phyloP scores from a whole-genome alignment of 2,113 vertebrate species.

The Hippocampus comes region DNA sequence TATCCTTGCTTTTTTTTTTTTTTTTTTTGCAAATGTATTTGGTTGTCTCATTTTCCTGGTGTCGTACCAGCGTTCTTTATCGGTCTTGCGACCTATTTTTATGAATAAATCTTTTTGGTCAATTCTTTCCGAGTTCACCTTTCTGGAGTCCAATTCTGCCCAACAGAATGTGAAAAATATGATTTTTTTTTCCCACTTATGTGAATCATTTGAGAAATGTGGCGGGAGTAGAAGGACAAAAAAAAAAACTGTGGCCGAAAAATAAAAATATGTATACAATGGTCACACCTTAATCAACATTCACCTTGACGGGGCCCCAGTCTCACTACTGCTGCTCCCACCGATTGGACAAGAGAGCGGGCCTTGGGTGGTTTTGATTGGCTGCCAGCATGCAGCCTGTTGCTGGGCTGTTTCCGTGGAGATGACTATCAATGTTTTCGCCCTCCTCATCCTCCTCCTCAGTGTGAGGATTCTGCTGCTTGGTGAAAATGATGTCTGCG shows the following conservation, averaged over 20 bases:
- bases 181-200: too few relatives aligned
- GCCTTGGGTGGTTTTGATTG: not conserved
- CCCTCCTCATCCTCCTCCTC: not conserved
- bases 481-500: not conserved
- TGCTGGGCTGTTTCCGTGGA: slow-evolving; percentile 9
- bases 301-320: not conserved
- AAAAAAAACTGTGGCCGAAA: not conserved
- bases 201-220: too few relatives aligned
- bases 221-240: too few relatives aligned
- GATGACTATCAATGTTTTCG: not conserved
- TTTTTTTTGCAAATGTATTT: too few relatives aligned
- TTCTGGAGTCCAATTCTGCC: too few relatives aligned
- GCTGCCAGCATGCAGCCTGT: slow-evolving; percentile 6
- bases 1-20: too few relatives aligned
- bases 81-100: too few relatives aligned
- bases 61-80: too few relatives aligned
- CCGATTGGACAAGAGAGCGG: not conserved
- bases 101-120: too few relatives aligned
- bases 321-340: not conserved
- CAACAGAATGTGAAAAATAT: too few relatives aligned
- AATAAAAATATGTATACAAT: not conserved
- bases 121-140: too few relatives aligned
- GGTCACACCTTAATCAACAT: not conserved
- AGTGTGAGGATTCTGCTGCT: not conserved
- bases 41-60: too few relatives aligned